Percentiles rank a stretch among this genome's conserved stretches.
Evolutionary conservation across 1,140 invertebrate species (phyloP).

Genomic region (Belonocnema kinseyi): DNA sequence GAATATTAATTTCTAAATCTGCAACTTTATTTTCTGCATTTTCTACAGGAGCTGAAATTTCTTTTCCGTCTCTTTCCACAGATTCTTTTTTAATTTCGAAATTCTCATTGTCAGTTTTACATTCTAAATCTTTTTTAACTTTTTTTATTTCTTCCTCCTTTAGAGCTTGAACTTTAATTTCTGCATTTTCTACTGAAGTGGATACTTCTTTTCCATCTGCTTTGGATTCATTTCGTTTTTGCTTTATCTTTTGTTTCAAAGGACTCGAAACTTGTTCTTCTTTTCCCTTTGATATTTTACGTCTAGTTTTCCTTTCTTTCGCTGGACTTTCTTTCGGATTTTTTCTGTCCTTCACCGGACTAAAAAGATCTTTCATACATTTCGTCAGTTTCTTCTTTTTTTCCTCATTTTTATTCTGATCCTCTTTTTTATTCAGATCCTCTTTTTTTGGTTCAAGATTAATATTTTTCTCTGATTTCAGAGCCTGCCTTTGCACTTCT

Average conservation of each 20-base stretch:
- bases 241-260: not conserved
- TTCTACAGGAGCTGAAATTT: not conserved
- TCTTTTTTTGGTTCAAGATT: too few relatives aligned
- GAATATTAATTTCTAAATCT: too few relatives aligned
- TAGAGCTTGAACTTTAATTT: not conserved
- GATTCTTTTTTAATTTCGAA: not conserved
- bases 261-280: not conserved
- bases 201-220: not conserved
- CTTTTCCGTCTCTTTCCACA: not conserved
- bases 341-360: not conserved
- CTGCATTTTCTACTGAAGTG: conserved; percentile 11
- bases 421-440: not conserved
- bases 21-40: not conserved
- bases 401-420: not conserved
- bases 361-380: not conserved
- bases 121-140: not conserved
- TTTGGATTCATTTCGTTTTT: conserved; percentile 1
- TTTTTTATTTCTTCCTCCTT: not conserved
- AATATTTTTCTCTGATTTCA: too few relatives aligned
- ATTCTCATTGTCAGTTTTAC: not conserved
- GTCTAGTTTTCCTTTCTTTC: conserved; percentile 12
- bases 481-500: not conserved
- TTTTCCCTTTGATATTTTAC: not conserved
- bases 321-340: not conserved
- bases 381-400: not conserved